These are phyloP conservation scores for Bothrops jararaca DNA, from an alignment of 2,113 vertebrate species.

Conservation along the genomic window DNA sequence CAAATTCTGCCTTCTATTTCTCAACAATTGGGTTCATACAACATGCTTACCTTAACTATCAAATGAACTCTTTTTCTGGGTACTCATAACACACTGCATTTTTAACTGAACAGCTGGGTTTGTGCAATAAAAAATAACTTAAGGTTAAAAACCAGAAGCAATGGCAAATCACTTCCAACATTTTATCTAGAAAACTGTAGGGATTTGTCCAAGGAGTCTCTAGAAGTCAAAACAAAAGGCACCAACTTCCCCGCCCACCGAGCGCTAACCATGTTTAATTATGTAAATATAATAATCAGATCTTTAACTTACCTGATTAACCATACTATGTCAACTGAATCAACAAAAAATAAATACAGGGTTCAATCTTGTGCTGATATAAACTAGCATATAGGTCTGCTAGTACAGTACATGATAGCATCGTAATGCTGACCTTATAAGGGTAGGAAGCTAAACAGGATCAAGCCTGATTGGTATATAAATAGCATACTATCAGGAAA, in stretches of 20 bases:
- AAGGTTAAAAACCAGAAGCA: background rate
- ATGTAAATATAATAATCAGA: background rate
- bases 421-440: background rate
- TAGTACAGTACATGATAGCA: background rate
- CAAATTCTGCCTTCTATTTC: background rate
- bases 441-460: background rate
- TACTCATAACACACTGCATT: background rate
- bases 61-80: background rate
- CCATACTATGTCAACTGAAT: background rate
- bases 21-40: background rate
- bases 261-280: background rate
- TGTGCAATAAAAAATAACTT: background rate
- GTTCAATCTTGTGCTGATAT: background rate
- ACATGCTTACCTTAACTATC: background rate
- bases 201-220: background rate
- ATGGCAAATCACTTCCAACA: background rate
- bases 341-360: background rate
- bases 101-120: background rate
- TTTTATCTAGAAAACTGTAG: background rate
- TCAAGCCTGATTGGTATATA: too few relatives aligned
- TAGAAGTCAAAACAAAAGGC: background rate
- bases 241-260: background rate
- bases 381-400: background rate
- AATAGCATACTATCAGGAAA: too few relatives aligned
- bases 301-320: background rate